These are phyloP conservation scores for Hydroisotoma schaefferi DNA, from an alignment of 2,888 invertebrate species.

Conservation along the genomic window DNA sequence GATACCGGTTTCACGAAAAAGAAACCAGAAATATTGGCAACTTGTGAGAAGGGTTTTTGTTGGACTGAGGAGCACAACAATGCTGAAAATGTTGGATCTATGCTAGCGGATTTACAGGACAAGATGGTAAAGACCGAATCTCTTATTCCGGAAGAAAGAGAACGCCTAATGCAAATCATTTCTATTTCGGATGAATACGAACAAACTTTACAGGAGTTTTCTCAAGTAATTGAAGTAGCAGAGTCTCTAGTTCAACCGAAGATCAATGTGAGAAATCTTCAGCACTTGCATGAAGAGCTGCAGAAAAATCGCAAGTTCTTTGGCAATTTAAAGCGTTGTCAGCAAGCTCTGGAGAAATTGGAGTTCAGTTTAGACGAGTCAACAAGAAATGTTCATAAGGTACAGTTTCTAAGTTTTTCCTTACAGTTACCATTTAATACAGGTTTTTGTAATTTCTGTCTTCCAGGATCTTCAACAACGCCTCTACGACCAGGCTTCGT, in stretches of 20 bases:
- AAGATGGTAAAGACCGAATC: slow-evolving; percentile 58
- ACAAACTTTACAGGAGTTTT: slow-evolving; percentile 79
- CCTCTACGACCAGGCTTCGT: slow-evolving; percentile 70
- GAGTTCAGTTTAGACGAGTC: slow-evolving; percentile 78
- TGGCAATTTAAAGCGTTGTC: slow-evolving; percentile 79
- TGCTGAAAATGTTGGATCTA: slow-evolving; percentile 45
- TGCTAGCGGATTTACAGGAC: slow-evolving; percentile 59
- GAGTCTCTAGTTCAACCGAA: slow-evolving; percentile 75
- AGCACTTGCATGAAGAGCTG: slow-evolving; percentile 82
- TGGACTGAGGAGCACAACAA: slow-evolving; percentile 38
- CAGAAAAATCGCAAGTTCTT: slow-evolving; percentile 86
- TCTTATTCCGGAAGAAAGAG: slow-evolving; percentile 66
- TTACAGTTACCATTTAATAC: background rate
- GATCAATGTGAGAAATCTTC: slow-evolving; percentile 68
- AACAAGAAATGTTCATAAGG: slow-evolving; percentile 68
- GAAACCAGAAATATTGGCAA: slow-evolving; percentile 38
- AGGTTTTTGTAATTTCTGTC: background rate
- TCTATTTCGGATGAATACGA: slow-evolving; percentile 81
- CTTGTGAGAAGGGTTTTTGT: slow-evolving; percentile 36
- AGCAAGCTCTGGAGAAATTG: slow-evolving; percentile 75
- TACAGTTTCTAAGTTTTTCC: background rate
- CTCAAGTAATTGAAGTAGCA: slow-evolving; percentile 78
- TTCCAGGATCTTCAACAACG: slow-evolving; percentile 63
- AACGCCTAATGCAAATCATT: slow-evolving; percentile 69
- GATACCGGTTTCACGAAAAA: slow-evolving; percentile 54